These are phyloP conservation scores for Nannoperca obscura DNA, from an alignment of 2,797 vertebrate genomes.

Conservation along the genomic window DNA sequence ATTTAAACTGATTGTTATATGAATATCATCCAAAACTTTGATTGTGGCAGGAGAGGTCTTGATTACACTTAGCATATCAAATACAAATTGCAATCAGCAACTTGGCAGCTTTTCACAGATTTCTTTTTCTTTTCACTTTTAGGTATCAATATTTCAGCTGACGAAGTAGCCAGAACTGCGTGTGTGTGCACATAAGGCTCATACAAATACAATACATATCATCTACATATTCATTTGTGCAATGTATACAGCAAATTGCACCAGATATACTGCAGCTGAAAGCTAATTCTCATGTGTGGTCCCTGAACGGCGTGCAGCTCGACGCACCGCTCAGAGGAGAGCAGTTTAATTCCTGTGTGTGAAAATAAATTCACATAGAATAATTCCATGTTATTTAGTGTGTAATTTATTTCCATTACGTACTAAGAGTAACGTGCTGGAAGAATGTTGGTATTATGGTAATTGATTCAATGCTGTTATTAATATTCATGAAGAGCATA, in stretches of 20 bases:
- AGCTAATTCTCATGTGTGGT: conserved; percentile 22
- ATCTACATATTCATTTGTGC: conserved; percentile 28
- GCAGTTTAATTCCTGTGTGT: conserved; percentile 29
- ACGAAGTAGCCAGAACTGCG: conserved; percentile 1
- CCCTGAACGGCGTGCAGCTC: background rate
- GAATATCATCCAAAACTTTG: conserved; percentile 37
- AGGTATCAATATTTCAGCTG: conserved; percentile 19
- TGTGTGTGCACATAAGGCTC: background rate
- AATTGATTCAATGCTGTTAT: conserved; percentile 58
- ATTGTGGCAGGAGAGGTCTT: conserved; percentile 46
- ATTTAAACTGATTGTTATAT: conserved; percentile 39
- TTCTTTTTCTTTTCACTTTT: background rate
- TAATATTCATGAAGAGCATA: conserved; percentile 60
- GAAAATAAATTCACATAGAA: conserved; percentile 38
- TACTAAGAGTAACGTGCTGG: conserved; percentile 18
- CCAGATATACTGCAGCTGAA: conserved; percentile 2
- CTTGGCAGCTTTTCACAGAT: conserved; percentile 16
- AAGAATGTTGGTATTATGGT: conserved; percentile 55
- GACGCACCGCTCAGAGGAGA: background rate
- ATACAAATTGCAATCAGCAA: conserved; percentile 45
- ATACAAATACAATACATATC: conserved; percentile 14
- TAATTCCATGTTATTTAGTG: conserved; percentile 55
- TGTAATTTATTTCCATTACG: conserved; percentile 47
- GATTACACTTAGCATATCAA: conserved; percentile 46
- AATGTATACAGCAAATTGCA: conserved; percentile 6